Base-by-base conservation (phyloP, 2,888 invertebrate genomes). In the Linnaemya vulpina region DNA sequence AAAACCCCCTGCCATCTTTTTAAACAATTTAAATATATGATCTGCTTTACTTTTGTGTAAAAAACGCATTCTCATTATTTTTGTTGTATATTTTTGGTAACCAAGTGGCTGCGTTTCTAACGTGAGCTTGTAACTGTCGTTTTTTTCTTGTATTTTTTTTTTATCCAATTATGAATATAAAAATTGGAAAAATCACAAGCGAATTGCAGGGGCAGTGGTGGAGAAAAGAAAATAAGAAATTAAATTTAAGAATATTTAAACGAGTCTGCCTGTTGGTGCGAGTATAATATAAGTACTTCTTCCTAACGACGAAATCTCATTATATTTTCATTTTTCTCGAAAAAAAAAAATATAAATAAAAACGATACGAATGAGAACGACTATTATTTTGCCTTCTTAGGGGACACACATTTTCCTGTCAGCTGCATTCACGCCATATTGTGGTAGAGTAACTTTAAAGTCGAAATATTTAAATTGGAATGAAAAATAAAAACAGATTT, bases 111-210 rank as follows among this genome's bases (percentile, higher is more conserved):
- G 49, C 3, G 65, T 82, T 40, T 55, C 58, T 77, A 77, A 77
- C 76, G 71, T 73, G 65, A 60, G 58, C 58, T 65, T 82, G 63
- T 65, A 83, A 71, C 7, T 35, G 25, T 25, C 49, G 43, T 70
- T 20, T 30, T 78, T 68, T n/a, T 68, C 43, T 38, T 13, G 30
- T 30, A 30, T 30, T 38, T 3, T 60, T 65, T 46, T 67, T 82
- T 85, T 82, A 85, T 82, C 85, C 85, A 85, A 85, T 85, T 85
- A 85, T 85, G 85, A 85, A 82, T 85, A 85, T 82, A 85, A 85
- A 85, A 85, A 82, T 85, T 85, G 85, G 82, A 82, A 82, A 85
- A 85, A 79, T 85, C 75, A 79, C 70, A 70, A 85, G 74, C 38
- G 67, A 49, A 74, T 46, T 71, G 43, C 30, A 30, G 25, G 30